Evolutionary conservation across 1,140 invertebrate species (phyloP).

Genomic region (Pseudomyrmex cubaensis): DNA sequence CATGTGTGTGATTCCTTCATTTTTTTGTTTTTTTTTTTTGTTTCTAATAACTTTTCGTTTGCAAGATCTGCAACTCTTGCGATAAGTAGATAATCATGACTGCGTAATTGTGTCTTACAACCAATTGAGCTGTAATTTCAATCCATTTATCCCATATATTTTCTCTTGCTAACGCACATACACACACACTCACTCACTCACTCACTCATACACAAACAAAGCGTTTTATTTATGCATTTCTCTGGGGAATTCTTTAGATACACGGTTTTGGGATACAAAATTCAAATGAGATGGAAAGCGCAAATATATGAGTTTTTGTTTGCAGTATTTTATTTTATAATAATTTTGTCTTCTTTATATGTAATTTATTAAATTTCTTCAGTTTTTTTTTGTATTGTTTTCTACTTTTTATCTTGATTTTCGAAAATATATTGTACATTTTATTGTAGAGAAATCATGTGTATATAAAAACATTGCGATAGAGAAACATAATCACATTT

Average conservation of each 20-base stretch:
- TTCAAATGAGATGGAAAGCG: neutral
- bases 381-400: slow-evolving; percentile 11
- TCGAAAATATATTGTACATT: slow-evolving; percentile 6
- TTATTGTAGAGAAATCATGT: neutral
- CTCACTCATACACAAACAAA: neutral
- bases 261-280: slow-evolving; percentile 52
- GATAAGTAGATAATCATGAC: slow-evolving; percentile 33
- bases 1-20: slow-evolving; percentile 56
- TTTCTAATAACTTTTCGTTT: slow-evolving; percentile 61
- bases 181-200: neutral
- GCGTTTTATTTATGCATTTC: slow-evolving; percentile 48
- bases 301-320: slow-evolving; percentile 10
- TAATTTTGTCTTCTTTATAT: slow-evolving; percentile 1
- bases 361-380: slow-evolving; percentile 25
- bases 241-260: neutral
- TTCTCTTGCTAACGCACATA: neutral
- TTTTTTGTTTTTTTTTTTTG: slow-evolving; percentile 28
- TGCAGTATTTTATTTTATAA: neutral
- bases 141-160: slow-evolving; percentile 36
- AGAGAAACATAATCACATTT: slow-evolving; percentile 27
- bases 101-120: slow-evolving; percentile 50
- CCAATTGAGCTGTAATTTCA: slow-evolving; percentile 35
- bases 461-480: slow-evolving; percentile 5
- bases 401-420: slow-evolving; percentile 1
- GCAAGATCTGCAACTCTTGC: slow-evolving; percentile 25